Evolutionary conservation across 2,113 vertebrate genomes (phyloP).

Genomic region (Anseranas semipalmata): DNA sequence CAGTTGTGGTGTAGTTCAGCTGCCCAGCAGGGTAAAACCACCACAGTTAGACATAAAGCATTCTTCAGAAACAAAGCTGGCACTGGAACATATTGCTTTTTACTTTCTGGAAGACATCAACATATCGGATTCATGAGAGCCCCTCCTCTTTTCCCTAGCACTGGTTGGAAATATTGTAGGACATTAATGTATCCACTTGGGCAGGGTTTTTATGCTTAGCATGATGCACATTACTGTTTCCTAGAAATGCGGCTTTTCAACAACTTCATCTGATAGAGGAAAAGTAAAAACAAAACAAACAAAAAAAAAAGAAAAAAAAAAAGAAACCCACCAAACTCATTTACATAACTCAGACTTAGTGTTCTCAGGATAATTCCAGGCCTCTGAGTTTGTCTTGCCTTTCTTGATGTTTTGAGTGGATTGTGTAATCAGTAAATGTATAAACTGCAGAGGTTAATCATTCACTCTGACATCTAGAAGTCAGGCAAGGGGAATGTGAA

Average conservation of each 20-base stretch:
- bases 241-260: constrained; percentile 38
- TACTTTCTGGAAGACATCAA: background rate
- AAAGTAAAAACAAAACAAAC: background rate
- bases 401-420: background rate
- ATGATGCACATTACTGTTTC: background rate
- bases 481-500: background rate
- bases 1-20: no score
- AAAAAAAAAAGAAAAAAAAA: no score
- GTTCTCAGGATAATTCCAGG: background rate
- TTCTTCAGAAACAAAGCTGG: background rate
- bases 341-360: background rate
- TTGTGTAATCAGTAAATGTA: background rate
- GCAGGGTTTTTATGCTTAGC: background rate
- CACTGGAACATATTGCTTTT: background rate
- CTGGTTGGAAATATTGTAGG: background rate
- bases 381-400: background rate
- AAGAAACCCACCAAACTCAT: background rate
- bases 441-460: background rate
- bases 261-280: background rate
- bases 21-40: no score
- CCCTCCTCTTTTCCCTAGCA: background rate
- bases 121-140: accelerated
- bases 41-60: constrained; percentile 3
- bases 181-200: background rate
- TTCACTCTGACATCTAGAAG: background rate